Percentiles rank a stretch among this genome's conserved stretches.
Evolutionary conservation across 2,888 invertebrate species (phyloP).

Genomic region (Alloplasta piceator): DNA sequence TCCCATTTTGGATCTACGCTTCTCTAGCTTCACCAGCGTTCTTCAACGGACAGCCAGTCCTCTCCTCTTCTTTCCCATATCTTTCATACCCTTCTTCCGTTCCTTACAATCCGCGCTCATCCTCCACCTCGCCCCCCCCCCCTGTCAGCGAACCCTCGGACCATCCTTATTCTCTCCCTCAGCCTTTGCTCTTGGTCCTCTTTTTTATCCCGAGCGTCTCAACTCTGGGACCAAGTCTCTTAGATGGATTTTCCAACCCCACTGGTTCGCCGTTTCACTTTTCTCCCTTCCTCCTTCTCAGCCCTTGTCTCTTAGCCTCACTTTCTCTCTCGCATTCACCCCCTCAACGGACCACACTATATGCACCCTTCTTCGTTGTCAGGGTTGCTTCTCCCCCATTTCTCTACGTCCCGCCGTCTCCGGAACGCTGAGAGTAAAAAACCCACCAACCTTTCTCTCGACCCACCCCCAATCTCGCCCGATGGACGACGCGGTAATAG

Average conservation of each 20-base stretch:
- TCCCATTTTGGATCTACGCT: slow-evolving; percentile 78
- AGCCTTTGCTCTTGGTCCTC: slow-evolving; percentile 72
- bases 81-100: slow-evolving; percentile 31
- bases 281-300: slow-evolving; percentile 24
- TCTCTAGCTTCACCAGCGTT: slow-evolving; percentile 64
- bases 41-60: slow-evolving; percentile 57
- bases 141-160: slow-evolving; percentile 68
- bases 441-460: slow-evolving; percentile 75
- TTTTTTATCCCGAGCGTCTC: slow-evolving; percentile 68
- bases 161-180: slow-evolving; percentile 77
- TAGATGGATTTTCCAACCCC: slow-evolving; percentile 78
- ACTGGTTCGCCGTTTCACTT: slow-evolving; percentile 58
- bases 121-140: slow-evolving; percentile 66
- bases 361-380: slow-evolving; percentile 58
- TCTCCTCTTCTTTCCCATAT: slow-evolving; percentile 17
- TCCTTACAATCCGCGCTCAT: slow-evolving; percentile 65
- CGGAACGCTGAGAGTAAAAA: slow-evolving; percentile 67
- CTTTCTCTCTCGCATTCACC: slow-evolving; percentile 51
- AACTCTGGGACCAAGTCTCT: slow-evolving; percentile 76
- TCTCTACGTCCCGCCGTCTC: slow-evolving; percentile 48
- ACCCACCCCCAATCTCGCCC: slow-evolving; percentile 16
- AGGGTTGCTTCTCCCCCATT: slow-evolving; percentile 54
- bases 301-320: slow-evolving; percentile 29
- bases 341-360: slow-evolving; percentile 40
- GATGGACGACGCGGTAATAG: slow-evolving; percentile 65